These are phyloP conservation scores for Corythaixoides concolor DNA, from an alignment of 2,113 vertebrate genomes.

Conservation along the genomic window DNA sequence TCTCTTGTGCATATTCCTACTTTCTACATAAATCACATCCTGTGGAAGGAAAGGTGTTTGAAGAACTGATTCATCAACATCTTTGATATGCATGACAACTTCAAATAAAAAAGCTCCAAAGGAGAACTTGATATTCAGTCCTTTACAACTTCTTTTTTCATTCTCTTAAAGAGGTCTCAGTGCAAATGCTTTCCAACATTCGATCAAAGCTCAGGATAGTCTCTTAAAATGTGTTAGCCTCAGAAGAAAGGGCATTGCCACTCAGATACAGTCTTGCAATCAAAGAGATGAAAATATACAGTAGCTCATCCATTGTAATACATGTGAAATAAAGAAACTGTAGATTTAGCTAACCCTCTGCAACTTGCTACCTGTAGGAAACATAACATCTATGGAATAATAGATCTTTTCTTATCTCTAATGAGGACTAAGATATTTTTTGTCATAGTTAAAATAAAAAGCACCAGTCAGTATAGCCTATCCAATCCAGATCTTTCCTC, in stretches of 20 bases:
- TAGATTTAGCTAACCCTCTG: not conserved
- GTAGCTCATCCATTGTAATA: not conserved
- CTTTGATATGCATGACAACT: conserved; percentile 14
- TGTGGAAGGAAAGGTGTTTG: not conserved
- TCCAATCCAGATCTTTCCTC: not conserved
- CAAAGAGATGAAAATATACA: conserved; percentile 22
- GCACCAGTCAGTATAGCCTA: not conserved
- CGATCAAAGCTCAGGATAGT: not conserved
- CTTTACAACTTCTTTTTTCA: conserved; percentile 5
- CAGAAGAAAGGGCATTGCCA: not conserved
- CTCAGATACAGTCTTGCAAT: not conserved
- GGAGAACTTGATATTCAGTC: not conserved
- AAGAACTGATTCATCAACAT: conserved; percentile 19
- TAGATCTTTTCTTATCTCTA: not conserved
- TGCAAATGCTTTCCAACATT: not conserved
- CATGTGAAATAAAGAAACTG: not conserved
- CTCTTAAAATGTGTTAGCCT: not conserved
- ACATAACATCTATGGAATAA: not conserved
- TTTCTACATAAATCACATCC: not conserved
- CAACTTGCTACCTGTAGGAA: not conserved
- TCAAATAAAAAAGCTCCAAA: conserved; percentile 14
- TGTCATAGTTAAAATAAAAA: not conserved
- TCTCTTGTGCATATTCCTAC: not conserved
- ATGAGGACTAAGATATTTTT: not conserved
- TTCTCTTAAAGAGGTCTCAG: not conserved